Conservation (phyloP, 2,113 vertebrate species). For the Orycteropus afer region DNA sequence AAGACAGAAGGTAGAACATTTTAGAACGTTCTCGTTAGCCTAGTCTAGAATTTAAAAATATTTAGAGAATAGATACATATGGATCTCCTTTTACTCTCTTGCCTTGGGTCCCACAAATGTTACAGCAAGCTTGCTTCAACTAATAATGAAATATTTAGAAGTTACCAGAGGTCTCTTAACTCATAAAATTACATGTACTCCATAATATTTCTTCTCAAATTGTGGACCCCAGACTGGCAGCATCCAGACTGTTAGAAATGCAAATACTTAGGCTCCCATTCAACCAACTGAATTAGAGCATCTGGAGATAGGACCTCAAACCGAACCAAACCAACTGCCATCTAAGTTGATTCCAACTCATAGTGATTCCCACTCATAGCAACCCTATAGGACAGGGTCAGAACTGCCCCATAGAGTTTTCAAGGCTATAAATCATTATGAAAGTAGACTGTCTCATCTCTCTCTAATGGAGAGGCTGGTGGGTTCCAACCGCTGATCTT, state of each 20-base stretch:
- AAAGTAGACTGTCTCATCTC: too few species aligned
- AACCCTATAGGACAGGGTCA: too few species aligned
- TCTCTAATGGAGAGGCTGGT: too few species aligned
- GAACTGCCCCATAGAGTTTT: too few species aligned
- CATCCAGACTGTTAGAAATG: not conserved
- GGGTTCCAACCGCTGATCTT: too few species aligned
- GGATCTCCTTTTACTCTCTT: not conserved
- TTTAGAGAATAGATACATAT: not conserved
- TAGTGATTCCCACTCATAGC: too few species aligned
- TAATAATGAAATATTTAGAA: not conserved
- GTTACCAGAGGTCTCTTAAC: not conserved
- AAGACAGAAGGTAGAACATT: not conserved
- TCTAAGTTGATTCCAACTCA: too few species aligned
- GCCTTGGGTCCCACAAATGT: not conserved
- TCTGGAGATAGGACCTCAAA: not conserved
- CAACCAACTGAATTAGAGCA: not conserved
- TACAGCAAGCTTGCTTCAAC: not conserved
- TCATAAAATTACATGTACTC: not conserved
- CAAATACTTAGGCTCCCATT: not conserved
- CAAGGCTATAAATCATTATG: too few species aligned
- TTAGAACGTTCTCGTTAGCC: not conserved
- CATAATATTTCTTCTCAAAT: not conserved
- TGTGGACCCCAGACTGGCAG: not conserved
- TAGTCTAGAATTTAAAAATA: slow-evolving; percentile 33
- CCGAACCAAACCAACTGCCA: too few species aligned